Percentiles rank a stretch among this genome's conserved stretches.
phyloP scores from a whole-genome alignment of 2,797 vertebrate genomes.

The Anguilla marmorata region DNA sequence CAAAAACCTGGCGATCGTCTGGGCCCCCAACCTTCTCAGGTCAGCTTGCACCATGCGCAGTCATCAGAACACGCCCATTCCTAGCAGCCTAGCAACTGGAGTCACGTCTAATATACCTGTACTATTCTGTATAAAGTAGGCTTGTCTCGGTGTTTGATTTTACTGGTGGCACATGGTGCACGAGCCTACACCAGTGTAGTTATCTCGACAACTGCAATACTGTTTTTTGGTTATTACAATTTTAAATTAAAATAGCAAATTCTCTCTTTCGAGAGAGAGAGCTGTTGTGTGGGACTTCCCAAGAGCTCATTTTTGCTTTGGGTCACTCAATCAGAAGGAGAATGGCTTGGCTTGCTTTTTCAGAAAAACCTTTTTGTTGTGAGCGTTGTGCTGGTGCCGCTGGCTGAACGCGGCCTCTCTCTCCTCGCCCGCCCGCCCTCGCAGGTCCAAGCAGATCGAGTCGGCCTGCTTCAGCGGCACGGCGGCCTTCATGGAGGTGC shows the following conservation, averaged over 20 bases:
- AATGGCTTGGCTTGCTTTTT: neutral
- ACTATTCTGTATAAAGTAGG: neutral
- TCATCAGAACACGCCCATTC: neutral
- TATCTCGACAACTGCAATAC: neutral
- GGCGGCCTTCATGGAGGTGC: constrained; percentile 96
- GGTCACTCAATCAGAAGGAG: neutral
- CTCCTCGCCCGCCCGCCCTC: neutral
- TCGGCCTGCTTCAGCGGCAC: constrained; percentile 96
- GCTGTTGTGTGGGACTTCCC: too few relatives aligned
- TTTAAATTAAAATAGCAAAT: neutral
- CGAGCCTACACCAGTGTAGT: neutral
- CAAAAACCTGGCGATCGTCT: constrained; percentile 97
- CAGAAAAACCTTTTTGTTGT: neutral
- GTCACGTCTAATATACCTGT: neutral
- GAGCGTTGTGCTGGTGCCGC: neutral
- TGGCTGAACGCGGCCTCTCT: neutral
- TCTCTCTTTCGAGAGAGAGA: too few relatives aligned
- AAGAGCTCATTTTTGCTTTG: neutral
- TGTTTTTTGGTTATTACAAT: neutral
- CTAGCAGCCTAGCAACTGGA: neutral
- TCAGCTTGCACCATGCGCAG: constrained; percentile 49
- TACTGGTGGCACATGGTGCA: neutral
- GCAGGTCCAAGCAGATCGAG: constrained; percentile 95
- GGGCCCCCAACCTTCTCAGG: constrained; percentile 96
- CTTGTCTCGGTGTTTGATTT: neutral